phyloP scores from a whole-genome alignment of 2,888 invertebrate genomes.

The Lasioglossum oenotherae region DNA sequence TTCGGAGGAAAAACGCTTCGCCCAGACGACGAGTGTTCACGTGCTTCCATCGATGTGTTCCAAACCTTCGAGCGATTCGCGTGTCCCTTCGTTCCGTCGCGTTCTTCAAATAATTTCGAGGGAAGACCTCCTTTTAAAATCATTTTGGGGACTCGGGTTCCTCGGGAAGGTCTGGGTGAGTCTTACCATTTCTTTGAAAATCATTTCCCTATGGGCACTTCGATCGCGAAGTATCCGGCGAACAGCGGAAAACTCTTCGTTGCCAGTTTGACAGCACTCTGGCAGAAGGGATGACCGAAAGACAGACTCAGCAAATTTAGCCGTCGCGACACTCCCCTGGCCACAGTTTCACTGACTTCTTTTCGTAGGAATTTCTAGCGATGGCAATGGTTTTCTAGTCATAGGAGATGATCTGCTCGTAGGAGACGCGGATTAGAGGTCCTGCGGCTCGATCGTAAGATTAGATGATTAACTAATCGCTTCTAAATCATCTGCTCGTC shows the following conservation, averaged over 20 bases:
- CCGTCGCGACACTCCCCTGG: neutral
- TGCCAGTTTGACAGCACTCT: neutral
- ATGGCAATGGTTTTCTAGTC: slow-evolving; percentile 9
- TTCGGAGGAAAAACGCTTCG: neutral
- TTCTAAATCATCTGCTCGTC: neutral
- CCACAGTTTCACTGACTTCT: neutral
- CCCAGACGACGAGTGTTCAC: slow-evolving; percentile 2
- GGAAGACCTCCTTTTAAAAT: neutral
- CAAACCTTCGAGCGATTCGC: slow-evolving; percentile 19
- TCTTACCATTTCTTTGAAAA: neutral
- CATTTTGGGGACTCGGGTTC: neutral
- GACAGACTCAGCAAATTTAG: neutral
- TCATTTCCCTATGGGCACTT: neutral
- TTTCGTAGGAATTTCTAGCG: neutral
- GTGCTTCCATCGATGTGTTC: slow-evolving; percentile 47
- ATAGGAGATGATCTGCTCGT: neutral
- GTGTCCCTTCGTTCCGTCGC: slow-evolving; percentile 13
- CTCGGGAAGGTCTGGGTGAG: neutral
- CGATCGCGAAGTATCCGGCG: neutral
- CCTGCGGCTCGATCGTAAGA: neutral
- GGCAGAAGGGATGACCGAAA: neutral
- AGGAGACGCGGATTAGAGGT: neutral
- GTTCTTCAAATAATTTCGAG: neutral
- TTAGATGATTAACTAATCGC: neutral
- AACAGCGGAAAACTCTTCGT: neutral